Base-by-base conservation (phyloP, 2,888 invertebrate genomes). In the Actias luna region DNA sequence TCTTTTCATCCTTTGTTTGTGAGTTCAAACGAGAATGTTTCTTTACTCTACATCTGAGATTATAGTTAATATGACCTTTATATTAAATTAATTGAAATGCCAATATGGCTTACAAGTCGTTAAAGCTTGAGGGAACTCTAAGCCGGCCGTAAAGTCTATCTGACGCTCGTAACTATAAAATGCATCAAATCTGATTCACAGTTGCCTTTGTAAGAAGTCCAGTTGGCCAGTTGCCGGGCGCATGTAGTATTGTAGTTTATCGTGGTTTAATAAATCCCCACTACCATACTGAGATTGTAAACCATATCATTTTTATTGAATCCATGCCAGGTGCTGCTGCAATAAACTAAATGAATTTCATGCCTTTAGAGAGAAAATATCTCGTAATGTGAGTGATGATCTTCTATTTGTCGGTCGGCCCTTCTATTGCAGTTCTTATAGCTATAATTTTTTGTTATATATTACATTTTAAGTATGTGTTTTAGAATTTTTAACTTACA, bases 281-380 rank as follows among this genome's bases (percentile, higher is more conserved):
- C 70, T 72, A 69, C 77, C 75, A 77, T 79, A 78, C 73, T 67
- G 70, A 75, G 79, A 77, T 80, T 75, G 77, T 87, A 83, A 85
- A 88, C 84, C 67, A 69, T 74, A 79, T 82, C 79, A 80, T 83
- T 86, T 55, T 87, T 85, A 89, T 89, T 88, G 79, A 87, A 84
- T 80, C 76, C 70, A 73, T 67, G 78, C 83, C 88, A 87, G 88
- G 88, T 89, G 89, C 78, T 76, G 69, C 66, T 64, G 78, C 75
- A 77, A 83, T 86, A 85, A 85, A 80, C 65, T 69, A 66, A 77
- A 74, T 68, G 65, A 76, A 80, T 82, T 85, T 82, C 76, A 80
- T 75, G 79, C 74, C 65, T 77, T 65, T 68, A 70, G 67, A 70
- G 65, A 73, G 67, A 65, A 69, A 72, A 69, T 66, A 63, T 63